Conservation (phyloP, 2,113 vertebrate species). For the Solea solea region DNA sequence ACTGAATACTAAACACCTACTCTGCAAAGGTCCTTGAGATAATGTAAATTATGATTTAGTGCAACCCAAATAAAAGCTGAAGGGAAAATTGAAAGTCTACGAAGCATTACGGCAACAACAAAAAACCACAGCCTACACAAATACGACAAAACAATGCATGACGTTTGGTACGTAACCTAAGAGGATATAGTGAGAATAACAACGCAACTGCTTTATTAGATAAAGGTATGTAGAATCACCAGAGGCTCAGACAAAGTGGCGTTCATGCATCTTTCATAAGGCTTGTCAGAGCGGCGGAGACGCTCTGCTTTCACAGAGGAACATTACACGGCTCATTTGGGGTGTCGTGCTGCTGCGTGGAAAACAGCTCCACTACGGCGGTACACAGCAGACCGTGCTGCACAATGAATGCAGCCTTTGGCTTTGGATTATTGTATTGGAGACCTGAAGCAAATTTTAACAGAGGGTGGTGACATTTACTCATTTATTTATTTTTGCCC, state of each 20-base stretch:
- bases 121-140: neutral
- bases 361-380: slow-evolving; percentile 39
- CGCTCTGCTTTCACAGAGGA: slow-evolving; percentile 40
- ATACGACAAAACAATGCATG: neutral
- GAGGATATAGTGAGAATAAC: slow-evolving; percentile 8
- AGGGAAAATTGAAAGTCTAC: neutral
- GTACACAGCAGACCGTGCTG: slow-evolving; percentile 10
- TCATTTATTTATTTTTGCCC: neutral
- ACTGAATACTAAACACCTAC: neutral
- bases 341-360: slow-evolving; percentile 47
- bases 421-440: slow-evolving; percentile 7
- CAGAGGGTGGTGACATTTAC: slow-evolving; percentile 23
- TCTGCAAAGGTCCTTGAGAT: neutral
- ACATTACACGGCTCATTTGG: slow-evolving; percentile 75
- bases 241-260: slow-evolving; percentile 31
- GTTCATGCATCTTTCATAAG: slow-evolving; percentile 70
- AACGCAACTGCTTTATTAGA: slow-evolving; percentile 6
- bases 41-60: neutral
- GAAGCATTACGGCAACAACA: neutral
- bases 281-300: slow-evolving; percentile 29
- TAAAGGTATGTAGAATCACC: slow-evolving; percentile 13
- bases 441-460: slow-evolving; percentile 24
- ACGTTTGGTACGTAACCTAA: neutral
- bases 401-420: slow-evolving; percentile 19
- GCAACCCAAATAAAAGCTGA: neutral